Base-by-base conservation (phyloP, 2,113 vertebrate genomes). In the Hylia prasina region DNA sequence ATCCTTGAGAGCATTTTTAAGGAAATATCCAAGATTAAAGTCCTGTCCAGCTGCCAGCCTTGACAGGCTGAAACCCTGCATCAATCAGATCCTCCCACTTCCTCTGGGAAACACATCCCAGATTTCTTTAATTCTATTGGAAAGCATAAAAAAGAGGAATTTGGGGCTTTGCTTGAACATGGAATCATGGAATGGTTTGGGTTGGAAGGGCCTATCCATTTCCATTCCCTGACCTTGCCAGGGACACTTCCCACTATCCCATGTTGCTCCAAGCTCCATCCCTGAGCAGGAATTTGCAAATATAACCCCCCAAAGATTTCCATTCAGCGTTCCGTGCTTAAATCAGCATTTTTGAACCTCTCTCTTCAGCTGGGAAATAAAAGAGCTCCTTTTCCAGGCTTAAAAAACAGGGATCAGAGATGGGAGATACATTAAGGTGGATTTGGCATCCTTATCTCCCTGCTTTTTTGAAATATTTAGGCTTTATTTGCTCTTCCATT, bases 381-480 rank as follows among this genome's bases (percentile, higher is more conserved):
- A 96, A 94, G 2, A 71, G 60, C 60, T 91, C 35, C 76, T 91
- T 94, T 81, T 73, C 58, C 44, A 80, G 82, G 33, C 35, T 87
- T 60, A 33, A 76, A 72, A 80, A 81, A 6, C 23, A 23, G 0
- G 0, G 40, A 82, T 76, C 37, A 58, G 80, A 73, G 65, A 61
- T 65, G 33, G 37, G 58, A 69, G 82, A 54, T 70, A 15, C 64
- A 68, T 96, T 54, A 91, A 77, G 6, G 17, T 71, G 71, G 70
- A 45, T 78, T 75, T 63, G n/a, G 68, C 61, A 28, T 64, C 71
- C 70, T 95, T 89, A 85, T 92, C 93, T 83, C 71, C 47, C 61
- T 78, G 22, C 54, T 70, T 84, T 84, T 88, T 88, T 65, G 61
- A 85, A 95, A 96, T 92, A 94, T 90, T 92, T 54, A 22, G 56